These are phyloP conservation scores for Anoura caudifer DNA, from an alignment of 2,113 vertebrate genomes.

Conservation along the genomic window DNA sequence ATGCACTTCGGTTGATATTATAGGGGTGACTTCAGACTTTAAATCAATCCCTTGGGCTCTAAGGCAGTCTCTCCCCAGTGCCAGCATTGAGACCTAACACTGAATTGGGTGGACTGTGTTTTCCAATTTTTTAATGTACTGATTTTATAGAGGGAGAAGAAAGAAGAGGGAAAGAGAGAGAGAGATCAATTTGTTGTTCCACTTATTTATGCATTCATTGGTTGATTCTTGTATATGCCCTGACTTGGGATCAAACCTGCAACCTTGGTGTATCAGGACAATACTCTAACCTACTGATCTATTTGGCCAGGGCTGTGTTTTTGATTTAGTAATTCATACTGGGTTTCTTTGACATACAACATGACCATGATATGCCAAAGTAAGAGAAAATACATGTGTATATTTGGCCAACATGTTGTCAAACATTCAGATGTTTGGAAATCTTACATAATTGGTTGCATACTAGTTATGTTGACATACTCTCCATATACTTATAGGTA, in stretches of 20 bases:
- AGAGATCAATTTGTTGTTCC: too few species aligned
- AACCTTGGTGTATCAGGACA: too few species aligned
- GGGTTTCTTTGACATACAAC: neutral
- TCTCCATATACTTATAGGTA: neutral
- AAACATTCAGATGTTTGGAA: slow-evolving; percentile 3
- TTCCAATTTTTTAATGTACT: too few species aligned
- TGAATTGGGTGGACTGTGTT: neutral
- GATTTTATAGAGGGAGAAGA: too few species aligned
- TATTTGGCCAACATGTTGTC: neutral
- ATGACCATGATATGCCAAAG: neutral
- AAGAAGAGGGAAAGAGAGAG: too few species aligned
- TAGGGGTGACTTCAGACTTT: neutral
- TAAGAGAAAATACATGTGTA: neutral
- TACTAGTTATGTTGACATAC: neutral
- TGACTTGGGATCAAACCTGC: too few species aligned
- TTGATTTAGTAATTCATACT: neutral
- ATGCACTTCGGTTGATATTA: neutral
- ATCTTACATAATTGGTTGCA: neutral
- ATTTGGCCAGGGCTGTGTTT: neutral
- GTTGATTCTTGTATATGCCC: too few species aligned
- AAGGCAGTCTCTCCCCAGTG: neutral
- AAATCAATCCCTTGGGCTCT: neutral
- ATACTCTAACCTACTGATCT: too few species aligned
- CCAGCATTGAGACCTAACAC: neutral
- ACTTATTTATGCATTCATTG: too few species aligned